Evolutionary conservation across 92 coral and sea anemone species (phyloP), one percentile per base, ranked within the genome.

Genomic region (Paramuricea clavata): DNA sequence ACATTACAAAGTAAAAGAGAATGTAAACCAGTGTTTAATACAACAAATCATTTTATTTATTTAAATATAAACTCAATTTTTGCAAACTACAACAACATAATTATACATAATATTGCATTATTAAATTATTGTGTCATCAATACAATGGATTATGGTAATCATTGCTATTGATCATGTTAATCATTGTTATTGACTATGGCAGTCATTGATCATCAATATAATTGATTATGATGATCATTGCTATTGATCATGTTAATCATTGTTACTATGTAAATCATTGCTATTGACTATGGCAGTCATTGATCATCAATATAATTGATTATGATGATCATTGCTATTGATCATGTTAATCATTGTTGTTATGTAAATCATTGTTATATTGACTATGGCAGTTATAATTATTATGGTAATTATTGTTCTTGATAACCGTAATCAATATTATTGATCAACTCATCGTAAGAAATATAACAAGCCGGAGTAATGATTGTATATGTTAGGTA

Each of bases 401-500:
- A 10, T 39, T 39, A 10, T 39, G 5, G 8, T 70, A 19, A 12
- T 43, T 10, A 8, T 30, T 32, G 4, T 7, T 1, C 12, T 39
- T 39, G 44, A 39, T 39, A n/a, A n/a, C n/a, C n/a, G n/a, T n/a
- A n/a, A n/a, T 12, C 49, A 70, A 21, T 25, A 74, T 15, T 11
- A 22, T 12, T 39, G 13, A 35, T 16, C 22, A 19, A 39, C 1
- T 72, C 54, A 78, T 49, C 62, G 69, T 70, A 78, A 34, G 32
- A 78, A 78, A n/a, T 78, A 78, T 31, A 78, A 31, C 61, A 78
- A 60, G n/a, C 83, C 83, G 12, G 83, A 52, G 34, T 54, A 78
- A 57, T 78, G 83, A 21, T 78, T 78, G 28, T 78, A 78, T 36
- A 57, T 78, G 21, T 78, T 76, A 9, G 8, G 70, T n/a, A 36